These are phyloP conservation scores for Spialia ferax DNA, from an alignment of 2,888 invertebrate genomes.

Conservation along the genomic window DNA sequence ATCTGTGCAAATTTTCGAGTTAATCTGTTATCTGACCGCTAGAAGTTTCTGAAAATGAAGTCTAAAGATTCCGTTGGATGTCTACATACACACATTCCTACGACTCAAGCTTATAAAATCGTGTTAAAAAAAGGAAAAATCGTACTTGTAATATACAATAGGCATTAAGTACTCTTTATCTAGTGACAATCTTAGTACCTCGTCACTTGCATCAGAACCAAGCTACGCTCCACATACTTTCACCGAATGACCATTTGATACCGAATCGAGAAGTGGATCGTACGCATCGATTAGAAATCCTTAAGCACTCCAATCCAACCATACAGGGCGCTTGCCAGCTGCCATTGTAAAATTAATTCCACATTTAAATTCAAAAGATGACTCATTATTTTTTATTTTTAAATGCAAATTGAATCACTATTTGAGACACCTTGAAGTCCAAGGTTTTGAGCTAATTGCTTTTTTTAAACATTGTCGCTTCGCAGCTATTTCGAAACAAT, in stretches of 20 bases:
- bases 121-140: no score
- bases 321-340: conserved; percentile 41
- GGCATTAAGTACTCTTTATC: no score
- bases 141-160: no score
- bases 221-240: conserved; percentile 59
- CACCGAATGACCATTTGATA: conserved; percentile 53
- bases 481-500: neutral
- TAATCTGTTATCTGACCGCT: no score
- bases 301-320: conserved; percentile 17
- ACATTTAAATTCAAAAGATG: conserved; percentile 52
- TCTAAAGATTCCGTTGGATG: no score
- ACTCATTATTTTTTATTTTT: conserved; percentile 12
- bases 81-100: no score
- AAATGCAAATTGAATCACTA: conserved; percentile 4
- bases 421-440: neutral
- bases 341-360: conserved; percentile 55
- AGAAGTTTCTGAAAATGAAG: no score
- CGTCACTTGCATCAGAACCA: conserved; percentile 54
- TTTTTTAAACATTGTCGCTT: conserved; percentile 8
- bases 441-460: conserved; percentile 4
- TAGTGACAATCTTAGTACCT: no score
- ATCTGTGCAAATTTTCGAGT: no score
- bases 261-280: conserved; percentile 43
- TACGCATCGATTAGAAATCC: conserved; percentile 41
- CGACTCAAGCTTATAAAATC: no score